Evolutionary conservation across 2,888 invertebrate species (phyloP).

Genomic region (Hydrotaea diabolus): DNA sequence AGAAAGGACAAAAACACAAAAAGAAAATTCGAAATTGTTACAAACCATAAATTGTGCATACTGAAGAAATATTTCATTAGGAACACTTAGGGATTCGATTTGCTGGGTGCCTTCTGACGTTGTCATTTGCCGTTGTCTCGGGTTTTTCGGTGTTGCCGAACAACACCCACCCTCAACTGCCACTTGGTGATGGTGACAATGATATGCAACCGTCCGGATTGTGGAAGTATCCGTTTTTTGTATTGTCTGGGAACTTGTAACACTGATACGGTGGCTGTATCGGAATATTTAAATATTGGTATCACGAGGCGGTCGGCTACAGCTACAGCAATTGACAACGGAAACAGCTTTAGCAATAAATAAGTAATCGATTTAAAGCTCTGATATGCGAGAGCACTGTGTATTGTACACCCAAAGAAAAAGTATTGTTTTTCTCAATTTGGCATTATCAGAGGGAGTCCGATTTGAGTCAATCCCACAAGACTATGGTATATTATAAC

Average conservation of each 20-base stretch:
- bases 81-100: constrained; percentile 61
- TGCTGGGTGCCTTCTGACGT: constrained; percentile 32
- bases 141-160: too few species aligned
- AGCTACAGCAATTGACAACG: constrained; percentile 66
- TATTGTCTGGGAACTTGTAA: constrained; percentile 45
- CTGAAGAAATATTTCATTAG: constrained; percentile 64
- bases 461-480: too few species aligned
- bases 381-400: constrained; percentile 44
- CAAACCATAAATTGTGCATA: constrained; percentile 59
- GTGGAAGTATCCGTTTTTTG: constrained; percentile 47
- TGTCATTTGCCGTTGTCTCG: background rate
- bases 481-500: too few species aligned
- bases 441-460: too few species aligned
- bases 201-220: constrained; percentile 65
- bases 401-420: constrained; percentile 10
- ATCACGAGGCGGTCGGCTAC: constrained; percentile 46
- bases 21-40: constrained; percentile 5
- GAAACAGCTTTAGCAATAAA: constrained; percentile 70
- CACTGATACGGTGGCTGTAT: background rate
- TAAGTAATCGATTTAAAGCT: constrained; percentile 70
- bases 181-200: constrained; percentile 58
- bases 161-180: constrained; percentile 24
- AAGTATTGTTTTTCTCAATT: too few species aligned
- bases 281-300: constrained; percentile 51
- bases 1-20: background rate